Conservation (phyloP, 2,888 invertebrate genomes). For the Corythucha ciliata region DNA sequence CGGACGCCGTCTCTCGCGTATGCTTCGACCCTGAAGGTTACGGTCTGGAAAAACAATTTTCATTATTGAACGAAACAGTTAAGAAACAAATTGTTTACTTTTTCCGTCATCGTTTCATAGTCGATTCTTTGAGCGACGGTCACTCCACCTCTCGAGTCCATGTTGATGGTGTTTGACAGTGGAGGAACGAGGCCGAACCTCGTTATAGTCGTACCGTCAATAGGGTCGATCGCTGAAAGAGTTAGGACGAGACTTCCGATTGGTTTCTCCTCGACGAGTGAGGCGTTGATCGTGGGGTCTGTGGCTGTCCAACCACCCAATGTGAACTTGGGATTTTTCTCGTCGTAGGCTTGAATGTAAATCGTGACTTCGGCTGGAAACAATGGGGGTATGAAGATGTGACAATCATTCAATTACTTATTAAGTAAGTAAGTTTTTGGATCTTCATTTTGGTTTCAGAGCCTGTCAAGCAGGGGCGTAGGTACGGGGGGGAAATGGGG, state of each 20-base stretch:
- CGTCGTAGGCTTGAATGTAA: slow-evolving; percentile 67
- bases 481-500: background rate
- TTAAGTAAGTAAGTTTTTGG: too few species aligned
- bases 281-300: slow-evolving; percentile 56
- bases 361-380: slow-evolving; percentile 57
- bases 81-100: slow-evolving; percentile 41
- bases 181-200: slow-evolving; percentile 32
- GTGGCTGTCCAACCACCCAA: slow-evolving; percentile 63
- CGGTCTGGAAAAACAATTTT: slow-evolving; percentile 38
- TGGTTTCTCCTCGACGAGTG: slow-evolving; percentile 66
- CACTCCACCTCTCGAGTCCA: slow-evolving; percentile 51
- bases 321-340: slow-evolving; percentile 64
- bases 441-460: too few species aligned
- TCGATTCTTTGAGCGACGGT: slow-evolving; percentile 64
- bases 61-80: background rate
- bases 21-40: slow-evolving; percentile 45
- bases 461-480: too few species aligned
- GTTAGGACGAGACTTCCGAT: slow-evolving; percentile 61
- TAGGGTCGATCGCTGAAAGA: slow-evolving; percentile 55
- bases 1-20: slow-evolving; percentile 41
- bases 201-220: slow-evolving; percentile 31
- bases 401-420: background rate
- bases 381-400: too few species aligned
- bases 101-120: slow-evolving; percentile 59
- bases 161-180: slow-evolving; percentile 31